Base-by-base conservation (phyloP, 2,797 vertebrate species). In the Erethizon dorsatum region DNA sequence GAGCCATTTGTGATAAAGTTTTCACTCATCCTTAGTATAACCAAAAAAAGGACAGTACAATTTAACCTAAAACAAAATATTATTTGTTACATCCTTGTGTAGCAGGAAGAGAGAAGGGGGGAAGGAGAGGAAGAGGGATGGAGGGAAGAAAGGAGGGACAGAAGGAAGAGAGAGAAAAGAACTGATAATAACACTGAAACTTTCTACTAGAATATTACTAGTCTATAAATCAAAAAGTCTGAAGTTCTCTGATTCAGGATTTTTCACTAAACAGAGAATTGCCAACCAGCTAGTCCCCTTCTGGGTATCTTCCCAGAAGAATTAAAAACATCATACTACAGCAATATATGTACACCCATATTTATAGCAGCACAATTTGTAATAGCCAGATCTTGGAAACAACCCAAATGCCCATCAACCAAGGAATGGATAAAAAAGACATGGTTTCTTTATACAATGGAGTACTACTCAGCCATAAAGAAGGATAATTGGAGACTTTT, bases 171-270 rank as follows among this genome's bases (percentile, higher is more conserved):
- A 45, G 11, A 41, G 9, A 69, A 45, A 37, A 26, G 17, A 71
- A 73, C 61, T 71, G 33, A 59, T 91, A 91, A 71, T 88, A 80
- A 77, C 45, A 71, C 6, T 37, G 45, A 56, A 91, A 77, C 52
- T 69, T 88, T 94, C 88, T 86, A 54, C 31, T 61, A 89, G 65
- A 73, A 89, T 93, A 86, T 82, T 89, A 47, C 52, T 93, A 75
- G 94, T 61, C n/a, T 71, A 77, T 82, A 59, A 91, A 90, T 45
- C 52, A 57, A 92, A 92, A 95, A 56, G 26, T 84, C 77, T 95
- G 5, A 10, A 86, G 69, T 92, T 75, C 78, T 83, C 71, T 80
- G 65, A 52, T 91, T 17, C 33, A 84, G 56, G 6, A 88, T 75
- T 91, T 91, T 92, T 88, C 45, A 90, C 45, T 79, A 83, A 92